A percentile compares a stretch with the other conserved stretches of the same genome.
Evolutionary conservation across 2,113 vertebrate genomes (phyloP).

Genomic region (Pontoporia blainvillei): DNA sequence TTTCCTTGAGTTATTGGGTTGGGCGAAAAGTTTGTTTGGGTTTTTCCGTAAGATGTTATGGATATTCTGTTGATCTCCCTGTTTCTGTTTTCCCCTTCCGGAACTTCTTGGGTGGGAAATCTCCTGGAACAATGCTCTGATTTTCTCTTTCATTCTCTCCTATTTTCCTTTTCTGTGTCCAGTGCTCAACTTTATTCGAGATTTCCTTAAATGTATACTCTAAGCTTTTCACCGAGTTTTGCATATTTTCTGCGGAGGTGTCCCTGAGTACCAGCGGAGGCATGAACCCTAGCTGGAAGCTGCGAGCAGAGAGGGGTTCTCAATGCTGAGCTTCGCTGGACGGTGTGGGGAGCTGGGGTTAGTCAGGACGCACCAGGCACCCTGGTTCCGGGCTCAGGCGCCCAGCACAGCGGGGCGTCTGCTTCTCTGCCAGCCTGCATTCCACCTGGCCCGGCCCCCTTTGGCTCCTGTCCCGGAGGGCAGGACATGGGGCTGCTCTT

Average conservation of each 20-base stretch:
- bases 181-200: rapidly evolving
- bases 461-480: too few species aligned
- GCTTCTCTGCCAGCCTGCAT: neutral
- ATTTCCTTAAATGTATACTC: neutral
- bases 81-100: neutral
- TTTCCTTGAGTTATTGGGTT: rapidly evolving
- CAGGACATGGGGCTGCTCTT: rapidly evolving
- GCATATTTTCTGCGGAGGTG: neutral
- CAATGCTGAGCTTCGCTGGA: neutral
- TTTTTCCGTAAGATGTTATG: too few species aligned
- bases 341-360: rapidly evolving
- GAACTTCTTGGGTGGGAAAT: neutral
- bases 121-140: rapidly evolving
- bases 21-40: too few species aligned
- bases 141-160: neutral
- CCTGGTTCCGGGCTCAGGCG: rapidly evolving
- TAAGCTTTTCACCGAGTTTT: neutral
- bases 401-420: neutral
- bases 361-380: neutral
- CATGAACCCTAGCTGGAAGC: too few species aligned
- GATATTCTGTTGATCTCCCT: neutral
- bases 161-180: neutral
- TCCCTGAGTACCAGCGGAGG: rapidly evolving
- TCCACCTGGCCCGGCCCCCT: rapidly evolving
- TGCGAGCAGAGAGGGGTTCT: rapidly evolving